Conservation (phyloP, 64 coral and sea anemone species). For the Actinia tenebrosa region DNA sequence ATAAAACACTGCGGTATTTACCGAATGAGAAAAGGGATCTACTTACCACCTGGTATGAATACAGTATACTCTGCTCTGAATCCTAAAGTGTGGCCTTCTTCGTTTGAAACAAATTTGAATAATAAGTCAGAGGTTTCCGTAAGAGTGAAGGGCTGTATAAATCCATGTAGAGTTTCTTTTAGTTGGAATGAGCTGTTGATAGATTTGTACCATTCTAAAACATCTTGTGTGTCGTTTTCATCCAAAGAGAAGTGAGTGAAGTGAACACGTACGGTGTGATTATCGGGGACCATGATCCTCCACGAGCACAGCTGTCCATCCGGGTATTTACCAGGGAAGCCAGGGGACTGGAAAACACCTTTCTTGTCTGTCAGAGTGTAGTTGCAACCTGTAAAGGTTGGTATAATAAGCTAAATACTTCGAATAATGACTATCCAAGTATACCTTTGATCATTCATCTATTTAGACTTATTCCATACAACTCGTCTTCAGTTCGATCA, state of each 20-base stretch:
- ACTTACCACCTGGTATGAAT: neutral
- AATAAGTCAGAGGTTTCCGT: slow-evolving; percentile 28
- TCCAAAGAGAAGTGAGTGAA: slow-evolving; percentile 34
- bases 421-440: too few species aligned
- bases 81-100: neutral
- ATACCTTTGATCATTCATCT: too few species aligned
- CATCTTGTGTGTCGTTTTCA: neutral
- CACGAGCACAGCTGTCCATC: slow-evolving; percentile 66
- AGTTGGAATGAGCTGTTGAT: neutral
- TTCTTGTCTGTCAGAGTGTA: slow-evolving; percentile 21
- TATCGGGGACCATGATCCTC: slow-evolving; percentile 20
- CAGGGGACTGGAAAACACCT: slow-evolving; percentile 51
- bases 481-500: too few species aligned
- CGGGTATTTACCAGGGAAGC: slow-evolving; percentile 42
- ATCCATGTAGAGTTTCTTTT: neutral
- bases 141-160: neutral
- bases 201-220: neutral
- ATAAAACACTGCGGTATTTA: too few species aligned
- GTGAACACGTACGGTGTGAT: slow-evolving; percentile 18
- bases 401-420: too few species aligned
- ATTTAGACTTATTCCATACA: too few species aligned
- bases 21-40: too few species aligned
- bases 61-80: neutral
- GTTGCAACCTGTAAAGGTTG: slow-evolving; percentile 51
- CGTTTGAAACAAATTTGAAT: slow-evolving; percentile 1